phyloP scores from a whole-genome alignment of 1,140 invertebrate genomes.

The Euglossa dilemma region DNA sequence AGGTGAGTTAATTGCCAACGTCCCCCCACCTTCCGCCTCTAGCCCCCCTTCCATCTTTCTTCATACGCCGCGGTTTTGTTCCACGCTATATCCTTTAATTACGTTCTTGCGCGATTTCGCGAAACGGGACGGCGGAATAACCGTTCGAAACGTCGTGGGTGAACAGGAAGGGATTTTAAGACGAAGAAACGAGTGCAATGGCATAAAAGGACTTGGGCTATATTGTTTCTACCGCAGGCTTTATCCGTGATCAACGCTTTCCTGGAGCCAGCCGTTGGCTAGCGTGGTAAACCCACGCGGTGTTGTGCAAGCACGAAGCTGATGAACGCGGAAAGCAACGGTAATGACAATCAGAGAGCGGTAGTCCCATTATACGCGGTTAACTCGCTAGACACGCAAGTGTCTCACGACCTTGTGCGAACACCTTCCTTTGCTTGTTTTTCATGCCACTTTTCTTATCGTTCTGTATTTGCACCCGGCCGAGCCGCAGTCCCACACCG shows the following conservation, averaged over 20 bases:
- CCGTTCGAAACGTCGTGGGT: constrained; percentile 64
- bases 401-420: constrained; percentile 78
- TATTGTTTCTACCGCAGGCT: constrained; percentile 39
- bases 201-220: constrained; percentile 36
- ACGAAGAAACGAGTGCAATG: constrained; percentile 45
- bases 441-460: constrained; percentile 40
- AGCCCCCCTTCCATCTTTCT: background rate
- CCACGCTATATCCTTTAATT: constrained; percentile 56
- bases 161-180: constrained; percentile 39
- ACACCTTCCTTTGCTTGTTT: constrained; percentile 48
- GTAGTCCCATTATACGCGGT: constrained; percentile 69
- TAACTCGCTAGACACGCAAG: constrained; percentile 61
- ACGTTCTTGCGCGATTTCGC: constrained; percentile 35
- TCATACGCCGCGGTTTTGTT: constrained; percentile 32
- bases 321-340: constrained; percentile 70
- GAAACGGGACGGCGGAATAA: constrained; percentile 44
- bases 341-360: constrained; percentile 74
- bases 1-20: constrained; percentile 61
- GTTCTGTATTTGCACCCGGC: background rate
- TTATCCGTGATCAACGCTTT: constrained; percentile 62
- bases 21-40: background rate
- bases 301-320: constrained; percentile 48
- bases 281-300: constrained; percentile 51
- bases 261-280: constrained; percentile 23
- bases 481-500: background rate